phyloP scores from a whole-genome alignment of 1,140 invertebrate genomes.

The Diachasmimorpha longicaudata region DNA sequence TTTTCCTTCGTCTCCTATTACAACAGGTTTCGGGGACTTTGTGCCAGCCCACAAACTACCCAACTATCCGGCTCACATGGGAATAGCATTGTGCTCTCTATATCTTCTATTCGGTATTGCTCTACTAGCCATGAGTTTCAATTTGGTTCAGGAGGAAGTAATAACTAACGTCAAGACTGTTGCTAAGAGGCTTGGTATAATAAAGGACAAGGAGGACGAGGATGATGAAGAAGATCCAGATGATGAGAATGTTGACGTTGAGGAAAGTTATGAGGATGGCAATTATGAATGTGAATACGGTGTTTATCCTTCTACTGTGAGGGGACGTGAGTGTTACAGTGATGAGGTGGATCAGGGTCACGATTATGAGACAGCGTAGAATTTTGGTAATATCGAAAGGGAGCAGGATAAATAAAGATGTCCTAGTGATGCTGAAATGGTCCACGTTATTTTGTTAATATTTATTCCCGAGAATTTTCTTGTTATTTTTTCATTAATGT shows the following conservation, averaged over 20 bases:
- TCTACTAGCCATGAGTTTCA: conserved; percentile 97
- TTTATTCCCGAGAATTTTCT: too few relatives aligned
- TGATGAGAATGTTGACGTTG: conserved; percentile 43
- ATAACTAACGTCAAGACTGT: conserved; percentile 85
- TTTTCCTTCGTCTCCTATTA: conserved; percentile 5
- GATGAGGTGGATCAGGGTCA: neutral
- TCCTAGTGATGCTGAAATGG: neutral
- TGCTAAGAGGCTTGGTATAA: conserved; percentile 82
- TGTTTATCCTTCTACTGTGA: conserved; percentile 12
- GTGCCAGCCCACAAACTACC: conserved; percentile 84
- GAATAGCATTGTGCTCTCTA: conserved; percentile 89
- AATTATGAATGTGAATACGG: conserved; percentile 30
- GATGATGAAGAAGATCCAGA: conserved; percentile 61
- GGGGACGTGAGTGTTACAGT: neutral
- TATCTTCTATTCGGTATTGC: conserved; percentile 97
- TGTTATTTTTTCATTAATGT: too few relatives aligned
- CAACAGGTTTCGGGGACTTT: conserved; percentile 85
- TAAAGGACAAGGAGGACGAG: conserved; percentile 77
- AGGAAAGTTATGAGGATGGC: conserved; percentile 36
- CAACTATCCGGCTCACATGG: conserved; percentile 66
- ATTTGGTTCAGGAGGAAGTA: conserved; percentile 92
- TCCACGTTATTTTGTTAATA: too few relatives aligned
- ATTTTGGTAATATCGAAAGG: neutral
- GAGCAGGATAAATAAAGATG: neutral
- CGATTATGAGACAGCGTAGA: neutral